These are phyloP conservation scores for Tenebrosternarchus preto DNA, from an alignment of 2,113 vertebrate species.

Conservation along the genomic window DNA sequence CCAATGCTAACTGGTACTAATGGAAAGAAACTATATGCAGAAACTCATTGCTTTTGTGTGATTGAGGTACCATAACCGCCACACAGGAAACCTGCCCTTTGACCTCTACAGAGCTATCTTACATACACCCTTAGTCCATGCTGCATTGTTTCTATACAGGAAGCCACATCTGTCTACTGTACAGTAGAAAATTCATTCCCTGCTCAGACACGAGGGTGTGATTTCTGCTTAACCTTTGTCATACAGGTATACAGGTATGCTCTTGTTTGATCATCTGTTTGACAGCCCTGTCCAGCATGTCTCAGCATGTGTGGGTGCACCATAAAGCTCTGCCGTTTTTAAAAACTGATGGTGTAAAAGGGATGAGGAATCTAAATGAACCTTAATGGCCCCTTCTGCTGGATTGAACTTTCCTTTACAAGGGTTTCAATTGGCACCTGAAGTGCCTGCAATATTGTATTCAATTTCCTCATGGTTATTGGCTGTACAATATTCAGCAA, in stretches of 20 bases:
- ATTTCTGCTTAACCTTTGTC: conserved; percentile 38
- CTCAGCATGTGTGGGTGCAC: no score
- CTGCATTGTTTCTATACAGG: conserved; percentile 27
- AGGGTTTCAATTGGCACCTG: background rate
- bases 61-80: background rate
- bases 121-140: background rate
- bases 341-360: conserved; percentile 13
- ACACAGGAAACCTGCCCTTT: background rate
- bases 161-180: no score
- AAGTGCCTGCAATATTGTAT: conserved; percentile 13
- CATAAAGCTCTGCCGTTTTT: conserved; percentile 10
- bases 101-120: background rate
- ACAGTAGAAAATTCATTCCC: conserved; percentile 17
- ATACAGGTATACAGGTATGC: conserved; percentile 33
- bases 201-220: background rate
- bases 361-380: background rate
- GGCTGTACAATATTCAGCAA: conserved; percentile 28
- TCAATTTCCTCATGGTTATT: conserved; percentile 8
- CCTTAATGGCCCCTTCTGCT: background rate
- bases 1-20: no score
- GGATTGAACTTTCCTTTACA: conserved; percentile 15
- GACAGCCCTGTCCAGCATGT: background rate
- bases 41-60: background rate
- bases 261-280: conserved; percentile 34
- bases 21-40: background rate